Conservation (phyloP, 2,113 vertebrate species). For the Poeciliopsis retropinna region DNA sequence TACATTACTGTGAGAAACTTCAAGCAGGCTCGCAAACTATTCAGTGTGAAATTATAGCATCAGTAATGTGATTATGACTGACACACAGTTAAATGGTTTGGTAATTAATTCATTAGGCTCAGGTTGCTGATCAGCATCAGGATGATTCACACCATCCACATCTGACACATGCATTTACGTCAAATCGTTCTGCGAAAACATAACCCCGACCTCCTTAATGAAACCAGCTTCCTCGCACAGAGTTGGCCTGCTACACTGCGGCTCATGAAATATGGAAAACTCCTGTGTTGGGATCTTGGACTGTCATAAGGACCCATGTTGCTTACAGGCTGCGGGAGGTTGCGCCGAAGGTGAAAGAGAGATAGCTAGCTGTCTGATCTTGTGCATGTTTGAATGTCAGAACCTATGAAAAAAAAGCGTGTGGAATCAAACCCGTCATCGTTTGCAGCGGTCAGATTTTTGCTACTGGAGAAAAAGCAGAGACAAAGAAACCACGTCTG, state of each 20-base stretch:
- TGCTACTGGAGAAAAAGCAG: not conserved
- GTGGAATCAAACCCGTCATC: not conserved
- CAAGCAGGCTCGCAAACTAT: not conserved
- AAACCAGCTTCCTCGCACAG: constrained; percentile 10
- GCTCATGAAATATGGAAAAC: constrained; percentile 62
- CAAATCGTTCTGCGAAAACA: not conserved
- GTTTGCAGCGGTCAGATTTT: not conserved
- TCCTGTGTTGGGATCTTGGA: constrained; percentile 57
- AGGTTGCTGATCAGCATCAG: not conserved
- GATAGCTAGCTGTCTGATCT: constrained; percentile 1
- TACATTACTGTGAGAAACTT: not conserved
- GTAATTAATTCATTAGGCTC: not conserved
- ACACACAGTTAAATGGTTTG: not conserved
- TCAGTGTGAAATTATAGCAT: not conserved
- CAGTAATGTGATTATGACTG: not conserved
- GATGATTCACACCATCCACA: not conserved
- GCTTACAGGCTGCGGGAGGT: constrained; percentile 48
- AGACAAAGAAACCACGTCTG: not conserved
- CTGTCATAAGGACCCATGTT: constrained; percentile 45
- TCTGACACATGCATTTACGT: not conserved
- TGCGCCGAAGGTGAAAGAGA: constrained; percentile 50
- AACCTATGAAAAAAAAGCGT: not conserved
- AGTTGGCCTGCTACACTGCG: not conserved
- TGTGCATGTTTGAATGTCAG: not conserved
- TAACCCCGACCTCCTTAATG: constrained; percentile 1